A percentile compares a stretch with the other conserved stretches of the same genome.
Evolutionary conservation across 2,888 invertebrate genomes (phyloP).

Genomic region (Sphaerolaimus hirsutus): DNA sequence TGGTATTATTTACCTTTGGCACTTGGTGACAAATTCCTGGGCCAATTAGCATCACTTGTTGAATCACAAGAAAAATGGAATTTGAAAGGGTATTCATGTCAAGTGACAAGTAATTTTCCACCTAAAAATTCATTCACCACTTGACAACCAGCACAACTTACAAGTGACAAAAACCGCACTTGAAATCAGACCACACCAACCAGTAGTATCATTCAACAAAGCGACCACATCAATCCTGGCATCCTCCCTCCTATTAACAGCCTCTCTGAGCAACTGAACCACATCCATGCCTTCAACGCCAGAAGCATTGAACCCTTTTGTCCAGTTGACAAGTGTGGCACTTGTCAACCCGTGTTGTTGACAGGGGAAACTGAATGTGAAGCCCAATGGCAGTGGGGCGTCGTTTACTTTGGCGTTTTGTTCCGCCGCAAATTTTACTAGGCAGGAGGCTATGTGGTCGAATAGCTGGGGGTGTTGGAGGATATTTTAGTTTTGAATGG

Average conservation of each 20-base stretch:
- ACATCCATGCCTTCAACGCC: constrained; percentile 72
- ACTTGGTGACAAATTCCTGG: too few relatives aligned
- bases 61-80: too few relatives aligned
- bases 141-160: too few relatives aligned
- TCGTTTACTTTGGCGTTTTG: constrained; percentile 19
- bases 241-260: constrained; percentile 60
- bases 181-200: too few relatives aligned
- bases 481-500: too few relatives aligned
- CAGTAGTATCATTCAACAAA: constrained; percentile 85
- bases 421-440: constrained; percentile 30
- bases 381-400: constrained; percentile 29
- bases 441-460: constrained; percentile 33
- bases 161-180: too few relatives aligned
- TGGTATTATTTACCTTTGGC: too few relatives aligned
- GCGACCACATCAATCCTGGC: constrained; percentile 75
- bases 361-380: constrained; percentile 35
- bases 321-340: constrained; percentile 52
- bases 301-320: constrained; percentile 80
- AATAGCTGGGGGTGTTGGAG: constrained; percentile 25
- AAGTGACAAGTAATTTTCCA: too few relatives aligned
- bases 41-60: too few relatives aligned
- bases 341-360: constrained; percentile 27
- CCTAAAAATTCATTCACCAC: too few relatives aligned
- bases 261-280: constrained; percentile 57
- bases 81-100: too few relatives aligned